Evolutionary conservation across 2,113 vertebrate species (phyloP).

Genomic region (Colaptes auratus): DNA sequence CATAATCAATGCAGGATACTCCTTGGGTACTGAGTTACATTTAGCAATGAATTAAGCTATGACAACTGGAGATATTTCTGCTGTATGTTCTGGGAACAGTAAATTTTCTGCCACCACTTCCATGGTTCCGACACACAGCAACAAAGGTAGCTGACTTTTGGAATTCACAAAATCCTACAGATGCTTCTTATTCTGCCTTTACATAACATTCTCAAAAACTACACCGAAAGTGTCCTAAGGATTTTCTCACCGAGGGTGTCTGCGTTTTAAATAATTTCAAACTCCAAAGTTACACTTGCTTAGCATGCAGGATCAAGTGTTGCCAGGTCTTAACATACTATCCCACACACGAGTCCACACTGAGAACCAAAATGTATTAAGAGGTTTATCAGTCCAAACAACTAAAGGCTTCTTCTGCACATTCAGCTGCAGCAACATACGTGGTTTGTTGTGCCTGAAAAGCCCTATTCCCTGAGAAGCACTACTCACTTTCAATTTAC

Average conservation of each 20-base stretch:
- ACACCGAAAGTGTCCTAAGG: neutral
- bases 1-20: slow-evolving; percentile 23
- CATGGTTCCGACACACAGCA: neutral
- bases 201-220: neutral
- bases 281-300: neutral
- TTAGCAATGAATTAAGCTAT: slow-evolving; percentile 13
- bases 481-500: neutral
- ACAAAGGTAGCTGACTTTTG: neutral
- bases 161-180: neutral
- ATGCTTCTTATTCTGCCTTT: neutral
- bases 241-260: neutral
- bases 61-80: neutral
- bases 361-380: neutral
- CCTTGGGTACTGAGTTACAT: neutral
- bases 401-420: neutral
- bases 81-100: neutral
- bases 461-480: neutral
- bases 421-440: neutral
- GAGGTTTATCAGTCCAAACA: neutral
- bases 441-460: neutral
- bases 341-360: rapidly evolving
- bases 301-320: neutral
- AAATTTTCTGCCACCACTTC: neutral
- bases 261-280: neutral
- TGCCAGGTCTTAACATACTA: neutral